Evolutionary conservation across 2,797 vertebrate species (phyloP).

Genomic region (Micropoecilia bifurca): DNA sequence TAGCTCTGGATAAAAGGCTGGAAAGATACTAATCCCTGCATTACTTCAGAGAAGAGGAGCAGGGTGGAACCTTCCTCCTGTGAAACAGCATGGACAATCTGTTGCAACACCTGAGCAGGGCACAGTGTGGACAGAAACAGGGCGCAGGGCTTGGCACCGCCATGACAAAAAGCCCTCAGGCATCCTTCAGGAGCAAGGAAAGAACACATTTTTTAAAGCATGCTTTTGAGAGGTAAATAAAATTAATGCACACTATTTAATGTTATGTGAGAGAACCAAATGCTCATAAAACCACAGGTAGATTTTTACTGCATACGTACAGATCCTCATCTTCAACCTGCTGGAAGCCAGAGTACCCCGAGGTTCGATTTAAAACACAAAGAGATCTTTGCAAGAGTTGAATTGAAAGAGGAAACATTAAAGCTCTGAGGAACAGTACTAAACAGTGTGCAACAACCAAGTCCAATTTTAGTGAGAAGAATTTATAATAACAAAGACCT

Average conservation of each 20-base stretch:
- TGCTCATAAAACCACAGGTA: constrained; percentile 3
- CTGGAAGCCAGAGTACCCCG: constrained; percentile 19
- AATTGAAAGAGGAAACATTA: constrained; percentile 20
- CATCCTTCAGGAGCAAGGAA: constrained; percentile 30
- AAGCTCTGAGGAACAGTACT: constrained; percentile 8
- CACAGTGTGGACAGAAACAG: constrained; percentile 29
- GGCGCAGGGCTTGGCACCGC: constrained; percentile 39
- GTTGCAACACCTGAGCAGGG: constrained; percentile 65
- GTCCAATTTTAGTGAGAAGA: constrained; percentile 52
- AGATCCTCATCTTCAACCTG: constrained; percentile 18
- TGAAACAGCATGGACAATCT: constrained; percentile 67
- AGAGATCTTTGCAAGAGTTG: constrained; percentile 35
- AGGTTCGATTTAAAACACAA: constrained; percentile 39
- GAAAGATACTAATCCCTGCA: constrained; percentile 65
- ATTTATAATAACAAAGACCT: constrained; percentile 66
- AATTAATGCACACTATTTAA: not conserved
- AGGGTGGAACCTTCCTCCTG: constrained; percentile 56
- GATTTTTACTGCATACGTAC: not conserved
- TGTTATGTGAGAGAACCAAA: not conserved
- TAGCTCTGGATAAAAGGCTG: constrained; percentile 64
- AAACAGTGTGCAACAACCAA: constrained; percentile 29
- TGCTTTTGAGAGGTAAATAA: constrained; percentile 6
- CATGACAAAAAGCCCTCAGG: constrained; percentile 32
- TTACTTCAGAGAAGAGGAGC: constrained; percentile 49
- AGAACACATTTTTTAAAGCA: constrained; percentile 2